Evolutionary conservation across 2,113 vertebrate species (phyloP).

Genomic region (Rhombomys opimus): DNA sequence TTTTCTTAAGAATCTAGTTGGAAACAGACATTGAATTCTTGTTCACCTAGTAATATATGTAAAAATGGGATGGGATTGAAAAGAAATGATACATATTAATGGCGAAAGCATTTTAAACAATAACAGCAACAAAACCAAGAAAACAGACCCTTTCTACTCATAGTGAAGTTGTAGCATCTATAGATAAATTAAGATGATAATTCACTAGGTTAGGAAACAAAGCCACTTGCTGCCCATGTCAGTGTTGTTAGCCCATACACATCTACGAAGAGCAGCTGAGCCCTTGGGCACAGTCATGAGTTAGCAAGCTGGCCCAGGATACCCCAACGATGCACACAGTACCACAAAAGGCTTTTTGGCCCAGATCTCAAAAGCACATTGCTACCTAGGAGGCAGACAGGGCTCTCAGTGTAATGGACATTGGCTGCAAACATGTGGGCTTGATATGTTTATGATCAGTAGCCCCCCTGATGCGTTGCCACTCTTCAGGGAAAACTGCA

Average conservation of each 20-base stretch:
- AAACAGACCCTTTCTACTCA: constrained; percentile 61
- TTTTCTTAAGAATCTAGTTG: constrained; percentile 13
- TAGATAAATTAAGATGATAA: constrained; percentile 82
- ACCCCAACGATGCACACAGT: constrained; percentile 69
- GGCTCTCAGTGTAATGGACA: background rate
- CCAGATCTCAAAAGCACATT: accelerated
- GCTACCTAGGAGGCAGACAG: background rate
- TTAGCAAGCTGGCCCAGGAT: constrained; percentile 72
- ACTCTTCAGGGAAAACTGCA: background rate
- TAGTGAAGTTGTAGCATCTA: constrained; percentile 72
- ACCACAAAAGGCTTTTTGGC: constrained; percentile 42
- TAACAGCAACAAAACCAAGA: background rate
- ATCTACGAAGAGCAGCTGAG: constrained; percentile 71
- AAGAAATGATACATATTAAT: background rate
- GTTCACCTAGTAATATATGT: background rate
- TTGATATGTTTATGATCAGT: background rate
- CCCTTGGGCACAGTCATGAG: constrained; percentile 79
- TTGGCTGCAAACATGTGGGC: background rate
- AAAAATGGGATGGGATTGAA: background rate
- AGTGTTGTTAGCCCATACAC: constrained; percentile 73
- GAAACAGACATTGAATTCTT: background rate
- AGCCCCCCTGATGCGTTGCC: background rate
- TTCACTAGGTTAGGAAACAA: constrained; percentile 74
- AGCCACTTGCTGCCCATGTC: constrained; percentile 74
- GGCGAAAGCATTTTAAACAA: background rate